Base-by-base conservation (phyloP, 2,888 invertebrate species). In the Glyphotaelius pellucidus region DNA sequence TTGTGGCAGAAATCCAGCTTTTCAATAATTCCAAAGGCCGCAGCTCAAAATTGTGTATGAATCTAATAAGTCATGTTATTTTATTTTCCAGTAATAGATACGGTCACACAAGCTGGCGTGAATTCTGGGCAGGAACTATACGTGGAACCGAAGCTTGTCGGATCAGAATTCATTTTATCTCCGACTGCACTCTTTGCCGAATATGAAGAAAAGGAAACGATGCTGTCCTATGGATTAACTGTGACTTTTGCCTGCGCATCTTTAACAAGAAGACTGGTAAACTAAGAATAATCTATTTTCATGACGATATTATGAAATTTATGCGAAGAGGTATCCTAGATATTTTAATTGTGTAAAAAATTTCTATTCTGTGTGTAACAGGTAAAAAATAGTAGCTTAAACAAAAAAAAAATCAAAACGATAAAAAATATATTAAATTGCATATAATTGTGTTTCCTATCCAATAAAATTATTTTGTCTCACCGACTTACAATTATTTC, bases 201-300 rank as follows among this genome's bases (percentile, higher is more conserved):
- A 0, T 96, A 95, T 93, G 96, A 96, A 94, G 95, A 95, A 93
- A 67, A 94, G 80, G 96, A 96, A 93, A 95, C 95, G 1, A 86
- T 42, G 3, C 35, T n/a, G 9, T n/a, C 9, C 15, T 85, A 38
- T 11, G 38, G n/a, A n/a, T 11, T 85, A n/a, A n/a, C n/a, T 12
- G 42, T 85, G 11, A n/a, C 12, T n/a, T 85, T 85, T n/a, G 12
- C 42, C 38, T 85, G 85, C 12, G 19, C 9, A 35, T 4, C 35
- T n/a, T n/a, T 38, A 32, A 12, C n/a, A 4, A 85, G 42, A 42
- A 85, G 7, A n/a, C 85, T 85, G 84, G 84, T 85, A n/a, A 85
- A 42, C 38, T 38, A n/a, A 32, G 25, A 19, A n/a, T 85, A 32
- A 38, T 42, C 12, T 2, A 11, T 85, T 38, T 84, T 15, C 12